These are phyloP conservation scores for Lissonota sp. DNA, from an alignment of 2,888 invertebrate genomes.

Conservation along the genomic window DNA sequence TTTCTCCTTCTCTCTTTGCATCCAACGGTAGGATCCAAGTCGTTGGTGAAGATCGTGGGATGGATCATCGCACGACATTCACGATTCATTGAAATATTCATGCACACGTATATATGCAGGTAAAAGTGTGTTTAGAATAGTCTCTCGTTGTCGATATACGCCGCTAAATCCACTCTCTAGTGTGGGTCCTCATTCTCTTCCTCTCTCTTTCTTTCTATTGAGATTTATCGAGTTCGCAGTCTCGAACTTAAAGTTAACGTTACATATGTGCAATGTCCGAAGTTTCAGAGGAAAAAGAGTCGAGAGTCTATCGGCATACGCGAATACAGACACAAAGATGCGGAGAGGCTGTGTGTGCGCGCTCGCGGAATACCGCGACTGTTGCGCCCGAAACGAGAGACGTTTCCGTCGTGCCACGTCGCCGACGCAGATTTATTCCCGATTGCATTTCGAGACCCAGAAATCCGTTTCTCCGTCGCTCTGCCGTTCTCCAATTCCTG, in stretches of 20 bases:
- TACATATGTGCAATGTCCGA: background rate
- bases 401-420: conserved; percentile 61
- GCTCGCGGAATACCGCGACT: conserved; percentile 25
- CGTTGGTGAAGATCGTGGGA: conserved; percentile 46
- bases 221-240: conserved; percentile 55
- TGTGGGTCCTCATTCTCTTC: background rate
- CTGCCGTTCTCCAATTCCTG: too few species aligned
- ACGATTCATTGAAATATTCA: conserved; percentile 50
- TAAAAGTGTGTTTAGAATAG: background rate
- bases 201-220: background rate
- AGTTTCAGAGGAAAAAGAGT: conserved; percentile 6
- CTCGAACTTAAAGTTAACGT: background rate
- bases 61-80: conserved; percentile 56
- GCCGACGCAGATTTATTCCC: conserved; percentile 59
- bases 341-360: conserved; percentile 8
- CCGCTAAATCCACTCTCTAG: too few species aligned
- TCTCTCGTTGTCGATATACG: conserved; percentile 26
- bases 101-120: background rate
- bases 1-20: conserved; percentile 24
- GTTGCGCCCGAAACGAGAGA: conserved; percentile 53
- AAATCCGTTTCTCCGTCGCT: background rate
- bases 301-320: conserved; percentile 9
- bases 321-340: background rate
- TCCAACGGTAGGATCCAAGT: conserved; percentile 1
- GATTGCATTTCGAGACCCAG: conserved; percentile 40